These are phyloP conservation scores for Remorina albescens DNA, from an alignment of 2,797 vertebrate species.

Conservation along the genomic window DNA sequence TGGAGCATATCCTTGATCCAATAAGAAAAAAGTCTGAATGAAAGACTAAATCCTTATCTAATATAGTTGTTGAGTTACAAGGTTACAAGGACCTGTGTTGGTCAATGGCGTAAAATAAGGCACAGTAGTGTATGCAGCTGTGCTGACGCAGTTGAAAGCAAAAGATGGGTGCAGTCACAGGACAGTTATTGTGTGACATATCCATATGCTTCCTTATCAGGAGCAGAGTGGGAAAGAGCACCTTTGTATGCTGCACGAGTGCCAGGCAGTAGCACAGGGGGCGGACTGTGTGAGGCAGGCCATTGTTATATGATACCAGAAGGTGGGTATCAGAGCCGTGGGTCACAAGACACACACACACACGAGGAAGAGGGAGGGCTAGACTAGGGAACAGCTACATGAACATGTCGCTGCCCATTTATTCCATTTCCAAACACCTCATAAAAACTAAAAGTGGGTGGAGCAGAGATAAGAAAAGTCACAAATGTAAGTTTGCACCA, in stretches of 20 bases:
- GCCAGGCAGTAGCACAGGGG: constrained; percentile 64
- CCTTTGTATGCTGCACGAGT: constrained; percentile 73
- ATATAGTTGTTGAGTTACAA: constrained; percentile 41
- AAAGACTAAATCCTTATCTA: constrained; percentile 45
- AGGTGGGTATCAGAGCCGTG: constrained; percentile 77
- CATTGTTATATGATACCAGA: constrained; percentile 82
- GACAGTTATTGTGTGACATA: constrained; percentile 70
- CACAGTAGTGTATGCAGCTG: constrained; percentile 22
- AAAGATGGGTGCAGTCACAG: constrained; percentile 54
- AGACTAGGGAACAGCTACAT: constrained; percentile 18
- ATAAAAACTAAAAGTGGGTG: constrained; percentile 58
- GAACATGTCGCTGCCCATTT: constrained; percentile 16
- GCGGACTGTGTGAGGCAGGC: constrained; percentile 76
- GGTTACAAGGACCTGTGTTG: constrained; percentile 31
- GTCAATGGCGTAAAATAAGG: constrained; percentile 53
- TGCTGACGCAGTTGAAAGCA: constrained; percentile 28
- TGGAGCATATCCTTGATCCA: constrained; percentile 29
- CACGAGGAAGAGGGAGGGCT: constrained; percentile 41
- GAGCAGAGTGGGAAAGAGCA: constrained; percentile 66
- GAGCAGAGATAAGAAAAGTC: constrained; percentile 64
- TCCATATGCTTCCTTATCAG: constrained; percentile 67
- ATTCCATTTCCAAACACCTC: constrained; percentile 45
- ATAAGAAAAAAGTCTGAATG: constrained; percentile 22
- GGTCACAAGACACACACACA: constrained; percentile 80
- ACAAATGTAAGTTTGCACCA: constrained; percentile 43